Percentiles rank a stretch among this genome's conserved stretches.
These are phyloP conservation scores for Pedionomus torquatus DNA, from an alignment of 2,113 vertebrate genomes.

Conservation along the genomic window DNA sequence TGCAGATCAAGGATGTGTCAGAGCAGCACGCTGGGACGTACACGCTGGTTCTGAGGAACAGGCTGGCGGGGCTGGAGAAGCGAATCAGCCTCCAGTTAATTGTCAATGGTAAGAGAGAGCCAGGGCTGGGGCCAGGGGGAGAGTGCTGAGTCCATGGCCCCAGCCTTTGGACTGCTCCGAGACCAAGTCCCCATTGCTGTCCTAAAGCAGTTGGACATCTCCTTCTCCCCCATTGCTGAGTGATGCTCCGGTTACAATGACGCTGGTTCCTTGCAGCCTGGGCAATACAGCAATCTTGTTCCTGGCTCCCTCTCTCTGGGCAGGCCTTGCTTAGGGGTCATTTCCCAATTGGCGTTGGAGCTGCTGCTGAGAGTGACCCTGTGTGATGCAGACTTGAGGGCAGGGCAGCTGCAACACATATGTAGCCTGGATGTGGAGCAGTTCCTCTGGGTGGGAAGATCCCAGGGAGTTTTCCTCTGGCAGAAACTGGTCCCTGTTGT, in stretches of 20 bases:
- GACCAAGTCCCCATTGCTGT: neutral
- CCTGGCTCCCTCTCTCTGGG: neutral
- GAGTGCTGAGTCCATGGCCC: neutral
- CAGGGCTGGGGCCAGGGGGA: neutral
- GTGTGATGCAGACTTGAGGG: neutral
- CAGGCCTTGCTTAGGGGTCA: neutral
- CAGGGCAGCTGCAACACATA: neutral
- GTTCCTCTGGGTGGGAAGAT: neutral
- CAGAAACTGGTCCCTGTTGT: neutral
- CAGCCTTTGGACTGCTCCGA: neutral
- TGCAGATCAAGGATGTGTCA: conserved; percentile 91
- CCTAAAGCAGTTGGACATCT: neutral
- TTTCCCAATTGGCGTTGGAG: neutral
- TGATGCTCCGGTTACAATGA: neutral
- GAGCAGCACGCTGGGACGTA: conserved; percentile 88
- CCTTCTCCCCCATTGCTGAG: neutral
- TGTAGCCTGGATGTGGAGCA: neutral
- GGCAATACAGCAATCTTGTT: neutral
- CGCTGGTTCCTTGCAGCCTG: neutral
- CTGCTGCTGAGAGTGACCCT: neutral
- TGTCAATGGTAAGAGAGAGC: conserved; percentile 85
- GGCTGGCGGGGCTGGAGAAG: conserved; percentile 78
- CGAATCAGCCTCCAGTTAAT: conserved; percentile 87
- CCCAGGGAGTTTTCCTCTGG: neutral
- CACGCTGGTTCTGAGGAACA: conserved; percentile 84